phyloP scores from a whole-genome alignment of 2,113 vertebrate species.

The Heterochromis multidens region DNA sequence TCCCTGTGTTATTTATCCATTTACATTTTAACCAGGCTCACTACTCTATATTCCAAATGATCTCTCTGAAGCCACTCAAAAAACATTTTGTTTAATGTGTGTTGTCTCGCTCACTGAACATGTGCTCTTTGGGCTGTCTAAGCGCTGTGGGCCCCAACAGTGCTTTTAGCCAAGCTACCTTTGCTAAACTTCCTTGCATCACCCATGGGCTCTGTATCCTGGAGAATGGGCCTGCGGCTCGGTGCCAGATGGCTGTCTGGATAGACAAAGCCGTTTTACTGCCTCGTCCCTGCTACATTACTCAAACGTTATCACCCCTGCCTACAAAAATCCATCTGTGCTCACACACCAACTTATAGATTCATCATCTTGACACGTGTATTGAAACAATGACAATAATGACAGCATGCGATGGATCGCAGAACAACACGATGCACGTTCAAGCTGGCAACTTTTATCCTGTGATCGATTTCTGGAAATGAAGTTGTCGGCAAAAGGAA shows the following conservation, averaged over 20 bases:
- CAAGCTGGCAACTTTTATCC: constrained; percentile 52
- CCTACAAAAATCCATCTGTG: constrained; percentile 67
- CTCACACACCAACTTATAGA: constrained; percentile 46
- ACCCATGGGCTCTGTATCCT: constrained; percentile 13
- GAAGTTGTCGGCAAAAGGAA: constrained; percentile 52
- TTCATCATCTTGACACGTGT: constrained; percentile 62
- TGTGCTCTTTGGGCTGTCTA: neutral
- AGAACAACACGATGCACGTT: constrained; percentile 29
- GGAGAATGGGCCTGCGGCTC: constrained; percentile 17
- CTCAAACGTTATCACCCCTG: constrained; percentile 64
- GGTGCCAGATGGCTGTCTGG: constrained; percentile 53
- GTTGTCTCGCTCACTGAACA: neutral
- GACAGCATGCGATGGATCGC: constrained; percentile 53
- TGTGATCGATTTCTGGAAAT: constrained; percentile 52
- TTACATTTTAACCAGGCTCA: constrained; percentile 24
- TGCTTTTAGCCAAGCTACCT: constrained; percentile 24
- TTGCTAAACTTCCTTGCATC: constrained; percentile 10
- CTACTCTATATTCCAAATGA: constrained; percentile 7
- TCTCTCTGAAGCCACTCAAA: constrained; percentile 6
- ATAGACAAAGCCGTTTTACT: constrained; percentile 52
- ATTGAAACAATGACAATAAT: constrained; percentile 67
- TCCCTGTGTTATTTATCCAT: constrained; percentile 12
- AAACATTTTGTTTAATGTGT: neutral
- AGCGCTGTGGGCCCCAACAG: neutral
- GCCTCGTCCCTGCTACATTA: constrained; percentile 51